phyloP scores from a whole-genome alignment of 2,113 vertebrate genomes.

The Carlito syrichta region DNA sequence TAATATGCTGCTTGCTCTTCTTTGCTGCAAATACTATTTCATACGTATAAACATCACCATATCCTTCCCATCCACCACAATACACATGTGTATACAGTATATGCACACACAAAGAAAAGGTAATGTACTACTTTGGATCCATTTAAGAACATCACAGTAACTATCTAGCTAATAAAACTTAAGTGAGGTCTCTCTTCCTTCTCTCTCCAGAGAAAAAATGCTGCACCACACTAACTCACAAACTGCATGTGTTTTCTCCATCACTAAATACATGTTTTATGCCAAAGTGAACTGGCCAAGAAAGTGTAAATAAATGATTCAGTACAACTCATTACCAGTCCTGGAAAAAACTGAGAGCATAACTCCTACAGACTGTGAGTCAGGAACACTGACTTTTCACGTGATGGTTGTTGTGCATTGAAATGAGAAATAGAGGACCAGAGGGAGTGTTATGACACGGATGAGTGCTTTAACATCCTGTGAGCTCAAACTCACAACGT shows the following conservation, averaged over 20 bases:
- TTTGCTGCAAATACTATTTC: neutral
- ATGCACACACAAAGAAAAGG: too few species aligned
- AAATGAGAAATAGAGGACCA: neutral
- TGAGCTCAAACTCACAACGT: neutral
- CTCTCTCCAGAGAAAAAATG: neutral
- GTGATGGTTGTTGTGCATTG: neutral
- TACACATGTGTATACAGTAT: neutral
- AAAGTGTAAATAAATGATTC: conserved; percentile 43
- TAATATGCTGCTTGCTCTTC: neutral
- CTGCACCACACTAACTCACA: neutral
- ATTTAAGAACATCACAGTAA: neutral
- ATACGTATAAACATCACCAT: neutral
- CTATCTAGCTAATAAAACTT: neutral
- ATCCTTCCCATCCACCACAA: neutral
- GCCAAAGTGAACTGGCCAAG: conserved; percentile 35
- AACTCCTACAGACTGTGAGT: neutral
- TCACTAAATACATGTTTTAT: conserved; percentile 18
- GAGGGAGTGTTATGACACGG: neutral
- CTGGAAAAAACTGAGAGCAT: neutral
- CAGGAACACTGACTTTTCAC: neutral
- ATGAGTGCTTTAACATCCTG: neutral
- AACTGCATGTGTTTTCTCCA: conserved; percentile 18
- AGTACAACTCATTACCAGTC: neutral
- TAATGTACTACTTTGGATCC: neutral
- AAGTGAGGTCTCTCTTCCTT: neutral